Conservation (phyloP, 2,797 vertebrate genomes). For the Thamnophis elegans region DNA sequence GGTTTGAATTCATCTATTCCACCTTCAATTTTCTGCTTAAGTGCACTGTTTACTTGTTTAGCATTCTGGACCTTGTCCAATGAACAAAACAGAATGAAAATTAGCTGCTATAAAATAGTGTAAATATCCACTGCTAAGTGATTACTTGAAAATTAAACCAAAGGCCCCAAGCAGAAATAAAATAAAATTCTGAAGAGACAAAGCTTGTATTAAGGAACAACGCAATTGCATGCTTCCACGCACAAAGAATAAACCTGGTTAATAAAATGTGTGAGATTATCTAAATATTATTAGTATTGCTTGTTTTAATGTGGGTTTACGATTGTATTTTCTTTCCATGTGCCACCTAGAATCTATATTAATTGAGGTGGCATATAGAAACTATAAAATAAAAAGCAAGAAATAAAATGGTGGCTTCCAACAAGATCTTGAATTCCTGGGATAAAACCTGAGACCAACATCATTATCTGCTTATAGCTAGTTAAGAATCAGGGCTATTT, state of each 20-base stretch:
- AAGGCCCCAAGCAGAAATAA: background rate
- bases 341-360: background rate
- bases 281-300: background rate
- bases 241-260: background rate
- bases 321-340: background rate
- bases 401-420: background rate
- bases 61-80: slow-evolving; percentile 93
- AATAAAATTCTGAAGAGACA: background rate
- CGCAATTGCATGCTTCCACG: background rate
- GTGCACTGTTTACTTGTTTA: slow-evolving; percentile 96
- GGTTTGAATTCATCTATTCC: slow-evolving; percentile 90
- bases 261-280: background rate
- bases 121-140: background rate
- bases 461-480: background rate
- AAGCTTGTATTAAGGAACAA: background rate
- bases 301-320: background rate
- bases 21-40: slow-evolving; percentile 93
- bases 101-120: slow-evolving; percentile 65
- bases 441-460: background rate
- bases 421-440: background rate
- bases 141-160: background rate
- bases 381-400: background rate
- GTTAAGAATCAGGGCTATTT: background rate
- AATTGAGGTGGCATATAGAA: background rate
- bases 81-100: slow-evolving; percentile 69